Conservation (phyloP, 2,113 vertebrate species). For the Sturnira hondurensis region DNA sequence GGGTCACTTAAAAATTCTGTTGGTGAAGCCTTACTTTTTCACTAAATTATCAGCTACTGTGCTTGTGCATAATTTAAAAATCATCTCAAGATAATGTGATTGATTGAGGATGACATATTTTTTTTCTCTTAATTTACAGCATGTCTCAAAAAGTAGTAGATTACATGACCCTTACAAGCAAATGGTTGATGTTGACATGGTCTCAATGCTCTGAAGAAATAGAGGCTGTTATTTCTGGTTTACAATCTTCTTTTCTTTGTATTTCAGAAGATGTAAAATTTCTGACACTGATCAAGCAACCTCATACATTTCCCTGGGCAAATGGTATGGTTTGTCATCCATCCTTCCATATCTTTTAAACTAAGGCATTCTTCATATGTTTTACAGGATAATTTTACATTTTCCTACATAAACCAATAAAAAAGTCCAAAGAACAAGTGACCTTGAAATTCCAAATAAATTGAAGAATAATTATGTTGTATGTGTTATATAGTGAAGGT, state of each 20-base stretch:
- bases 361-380: neutral
- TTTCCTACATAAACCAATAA: neutral
- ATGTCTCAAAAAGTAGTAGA: neutral
- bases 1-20: neutral
- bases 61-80: neutral
- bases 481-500: neutral
- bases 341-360: neutral
- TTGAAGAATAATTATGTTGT: neutral
- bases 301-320: neutral
- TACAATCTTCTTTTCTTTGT: neutral
- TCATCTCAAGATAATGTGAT: neutral
- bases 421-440: neutral
- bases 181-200: neutral
- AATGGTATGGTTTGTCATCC: rapidly evolving
- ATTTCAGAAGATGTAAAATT: neutral
- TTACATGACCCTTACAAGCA: neutral
- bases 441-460: neutral
- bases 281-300: neutral
- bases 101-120: neutral
- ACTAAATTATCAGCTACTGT: neutral
- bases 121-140: neutral
- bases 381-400: neutral
- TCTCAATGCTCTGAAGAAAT: neutral
- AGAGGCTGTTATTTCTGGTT: neutral
- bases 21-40: neutral